These are phyloP conservation scores for Calyptommatus sinebrachiatus DNA, from an alignment of 2,113 vertebrate species.

Conservation along the genomic window DNA sequence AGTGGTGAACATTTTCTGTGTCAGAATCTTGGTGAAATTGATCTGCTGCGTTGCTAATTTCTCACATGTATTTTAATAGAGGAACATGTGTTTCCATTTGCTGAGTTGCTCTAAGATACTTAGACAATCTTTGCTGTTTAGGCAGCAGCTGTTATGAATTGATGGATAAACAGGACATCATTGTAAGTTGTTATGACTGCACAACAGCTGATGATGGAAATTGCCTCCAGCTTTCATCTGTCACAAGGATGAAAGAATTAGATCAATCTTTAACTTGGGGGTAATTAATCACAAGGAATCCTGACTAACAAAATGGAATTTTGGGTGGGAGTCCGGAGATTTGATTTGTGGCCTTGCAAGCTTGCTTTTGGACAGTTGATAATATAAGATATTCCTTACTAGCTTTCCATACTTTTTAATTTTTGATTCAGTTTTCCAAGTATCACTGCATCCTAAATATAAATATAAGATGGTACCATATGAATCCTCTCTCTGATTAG, in stretches of 20 bases:
- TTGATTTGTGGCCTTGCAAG: background rate
- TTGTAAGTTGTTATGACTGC: conserved; percentile 9
- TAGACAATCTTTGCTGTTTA: background rate
- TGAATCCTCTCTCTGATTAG: background rate
- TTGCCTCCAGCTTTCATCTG: background rate
- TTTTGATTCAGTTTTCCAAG: background rate
- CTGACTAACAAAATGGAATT: background rate
- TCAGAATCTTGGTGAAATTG: conserved; percentile 2
- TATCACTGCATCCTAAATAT: background rate
- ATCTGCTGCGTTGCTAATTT: conserved; percentile 17
- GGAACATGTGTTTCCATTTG: background rate
- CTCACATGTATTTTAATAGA: background rate
- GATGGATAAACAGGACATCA: background rate
- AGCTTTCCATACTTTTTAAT: background rate
- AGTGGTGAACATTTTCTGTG: conserved; percentile 10
- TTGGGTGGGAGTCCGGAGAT: background rate
- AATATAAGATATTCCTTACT: background rate
- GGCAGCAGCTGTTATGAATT: conserved; percentile 18
- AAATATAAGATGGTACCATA: background rate
- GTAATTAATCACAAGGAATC: background rate
- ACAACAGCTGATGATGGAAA: background rate
- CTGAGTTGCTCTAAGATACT: conserved; percentile 4
- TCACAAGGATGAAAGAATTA: conserved; percentile 10
- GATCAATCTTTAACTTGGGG: background rate
- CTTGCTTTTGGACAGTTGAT: no score